These are phyloP conservation scores for Nibea albiflora DNA, from an alignment of 2,113 vertebrate species.

Conservation along the genomic window DNA sequence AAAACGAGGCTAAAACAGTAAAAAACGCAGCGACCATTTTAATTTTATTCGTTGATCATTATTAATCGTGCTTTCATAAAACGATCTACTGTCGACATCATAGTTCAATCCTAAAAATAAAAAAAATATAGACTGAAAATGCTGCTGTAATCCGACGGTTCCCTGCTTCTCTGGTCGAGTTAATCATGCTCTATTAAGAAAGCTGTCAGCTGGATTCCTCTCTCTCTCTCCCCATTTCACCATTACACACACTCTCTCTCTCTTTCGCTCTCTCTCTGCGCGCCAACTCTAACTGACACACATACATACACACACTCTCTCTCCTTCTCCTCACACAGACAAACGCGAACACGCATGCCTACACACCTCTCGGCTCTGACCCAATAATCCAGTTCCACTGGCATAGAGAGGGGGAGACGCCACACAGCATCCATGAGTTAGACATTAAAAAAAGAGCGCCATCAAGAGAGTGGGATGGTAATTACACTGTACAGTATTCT, in stretches of 20 bases:
- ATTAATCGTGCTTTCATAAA: constrained; percentile 31
- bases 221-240: constrained; percentile 51
- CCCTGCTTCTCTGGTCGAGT: constrained; percentile 60
- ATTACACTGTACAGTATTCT: constrained; percentile 18
- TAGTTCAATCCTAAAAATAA: constrained; percentile 27
- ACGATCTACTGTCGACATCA: constrained; percentile 37
- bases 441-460: constrained; percentile 63
- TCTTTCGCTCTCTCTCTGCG: not conserved
- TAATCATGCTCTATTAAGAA: constrained; percentile 76
- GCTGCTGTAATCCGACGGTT: constrained; percentile 45
- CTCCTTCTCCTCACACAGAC: constrained; percentile 26
- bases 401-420: constrained; percentile 66
- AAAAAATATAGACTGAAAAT: constrained; percentile 49
- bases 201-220: constrained; percentile 69
- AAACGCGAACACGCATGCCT: constrained; percentile 41
- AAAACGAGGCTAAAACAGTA: constrained; percentile 49
- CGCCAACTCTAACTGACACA: not conserved
- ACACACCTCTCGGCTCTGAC: constrained; percentile 53
- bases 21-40: constrained; percentile 48
- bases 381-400: constrained; percentile 71
- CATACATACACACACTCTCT: constrained; percentile 10
- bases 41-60: constrained; percentile 34
- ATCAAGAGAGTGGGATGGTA: constrained; percentile 46
- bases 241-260: constrained; percentile 9
- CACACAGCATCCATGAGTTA: constrained; percentile 51